Evolutionary conservation across 2,797 vertebrate genomes (phyloP).

Genomic region (Acanthopagrus latus): DNA sequence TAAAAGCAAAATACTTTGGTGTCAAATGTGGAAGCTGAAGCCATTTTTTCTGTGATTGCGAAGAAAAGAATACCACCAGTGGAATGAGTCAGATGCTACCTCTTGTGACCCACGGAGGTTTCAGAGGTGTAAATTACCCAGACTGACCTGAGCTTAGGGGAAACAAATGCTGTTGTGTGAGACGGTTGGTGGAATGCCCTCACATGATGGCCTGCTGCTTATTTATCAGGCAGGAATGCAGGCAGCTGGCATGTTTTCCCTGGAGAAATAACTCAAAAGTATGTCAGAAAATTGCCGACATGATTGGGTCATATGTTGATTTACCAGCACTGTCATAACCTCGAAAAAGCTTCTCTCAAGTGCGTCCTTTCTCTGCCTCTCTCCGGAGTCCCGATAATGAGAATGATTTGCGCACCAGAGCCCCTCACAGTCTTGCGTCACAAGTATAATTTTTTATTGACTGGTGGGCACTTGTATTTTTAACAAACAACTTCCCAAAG

Average conservation of each 20-base stretch:
- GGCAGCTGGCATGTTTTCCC: conserved; percentile 56
- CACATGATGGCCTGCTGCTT: conserved; percentile 51
- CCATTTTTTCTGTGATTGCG: conserved; percentile 11
- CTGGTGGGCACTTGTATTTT: conserved; percentile 18
- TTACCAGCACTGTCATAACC: conserved; percentile 3
- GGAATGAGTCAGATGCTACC: background rate
- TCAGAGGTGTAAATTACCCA: background rate
- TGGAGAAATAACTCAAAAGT: conserved; percentile 46
- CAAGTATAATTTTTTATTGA: conserved; percentile 13
- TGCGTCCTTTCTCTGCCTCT: background rate
- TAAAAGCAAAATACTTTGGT: conserved; percentile 26
- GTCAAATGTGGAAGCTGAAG: background rate
- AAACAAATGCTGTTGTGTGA: conserved; percentile 53
- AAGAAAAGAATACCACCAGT: background rate
- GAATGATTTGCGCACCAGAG: background rate
- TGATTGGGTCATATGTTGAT: conserved; percentile 45
- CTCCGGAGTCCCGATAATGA: background rate
- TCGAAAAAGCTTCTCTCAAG: conserved; percentile 1
- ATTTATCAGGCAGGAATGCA: conserved; percentile 47
- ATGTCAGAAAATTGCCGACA: conserved; percentile 38
- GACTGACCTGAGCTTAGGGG: conserved; percentile 17
- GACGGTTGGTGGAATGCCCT: conserved; percentile 42
- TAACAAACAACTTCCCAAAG: conserved; percentile 12
- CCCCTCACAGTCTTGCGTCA: conserved; percentile 11
- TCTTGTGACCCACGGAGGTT: background rate